Evolutionary conservation across 2,888 invertebrate genomes (phyloP).

Genomic region (Acrocera orbiculus): DNA sequence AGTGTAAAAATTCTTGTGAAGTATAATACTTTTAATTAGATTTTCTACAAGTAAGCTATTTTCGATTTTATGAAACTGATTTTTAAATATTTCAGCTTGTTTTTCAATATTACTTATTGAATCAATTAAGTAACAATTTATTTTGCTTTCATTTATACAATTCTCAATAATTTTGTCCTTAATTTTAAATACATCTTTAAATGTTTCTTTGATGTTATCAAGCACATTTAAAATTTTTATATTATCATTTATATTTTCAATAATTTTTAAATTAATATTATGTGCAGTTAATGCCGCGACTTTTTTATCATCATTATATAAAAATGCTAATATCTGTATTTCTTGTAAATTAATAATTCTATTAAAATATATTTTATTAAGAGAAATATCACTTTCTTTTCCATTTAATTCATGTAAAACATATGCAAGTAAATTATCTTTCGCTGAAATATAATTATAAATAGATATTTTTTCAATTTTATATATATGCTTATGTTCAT

Average conservation of each 20-base stretch:
- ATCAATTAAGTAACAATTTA: slow-evolving; percentile 13
- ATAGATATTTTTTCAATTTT: slow-evolving; percentile 21
- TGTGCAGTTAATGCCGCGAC: slow-evolving; percentile 21
- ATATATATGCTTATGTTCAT: slow-evolving; percentile 1
- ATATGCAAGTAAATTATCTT: slow-evolving; percentile 22
- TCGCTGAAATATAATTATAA: slow-evolving; percentile 23
- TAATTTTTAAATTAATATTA: no score
- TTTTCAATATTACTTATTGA: slow-evolving; percentile 20
- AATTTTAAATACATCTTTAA: not conserved
- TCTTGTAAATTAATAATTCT: slow-evolving; percentile 18
- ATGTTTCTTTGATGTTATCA: no score
- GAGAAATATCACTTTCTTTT: not conserved
- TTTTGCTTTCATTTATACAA: not conserved
- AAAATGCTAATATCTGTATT: slow-evolving; percentile 14
- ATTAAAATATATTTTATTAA: slow-evolving; percentile 18
- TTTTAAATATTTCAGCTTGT: slow-evolving; percentile 20
- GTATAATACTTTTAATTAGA: slow-evolving; percentile 31
- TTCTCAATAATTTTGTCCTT: not conserved
- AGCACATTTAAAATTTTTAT: no score
- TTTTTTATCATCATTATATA: slow-evolving; percentile 18
- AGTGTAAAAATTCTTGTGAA: slow-evolving; percentile 31
- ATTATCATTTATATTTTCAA: no score
- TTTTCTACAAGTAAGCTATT: slow-evolving; percentile 23
- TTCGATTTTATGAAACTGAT: slow-evolving; percentile 24
- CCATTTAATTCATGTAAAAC: slow-evolving; percentile 20